Percentiles rank a stretch among this genome's conserved stretches.
Evolutionary conservation across 2,113 vertebrate genomes (phyloP).

Genomic region (Triplophysa tibetana): DNA sequence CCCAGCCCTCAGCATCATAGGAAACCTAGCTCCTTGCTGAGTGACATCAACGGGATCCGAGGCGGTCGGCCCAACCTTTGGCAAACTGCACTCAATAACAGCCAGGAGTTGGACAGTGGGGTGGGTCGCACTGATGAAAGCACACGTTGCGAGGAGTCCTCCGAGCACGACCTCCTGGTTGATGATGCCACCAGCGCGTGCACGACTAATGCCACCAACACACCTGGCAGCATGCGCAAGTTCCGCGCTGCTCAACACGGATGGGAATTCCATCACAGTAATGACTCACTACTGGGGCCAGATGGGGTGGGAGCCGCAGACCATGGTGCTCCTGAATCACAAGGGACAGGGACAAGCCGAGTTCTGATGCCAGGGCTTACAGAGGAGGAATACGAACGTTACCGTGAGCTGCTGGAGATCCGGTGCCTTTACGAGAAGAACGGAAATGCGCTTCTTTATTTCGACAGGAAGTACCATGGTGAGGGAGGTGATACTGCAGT

Average conservation of each 20-base stretch:
- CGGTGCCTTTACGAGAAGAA: conserved; percentile 79
- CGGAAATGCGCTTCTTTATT: conserved; percentile 31
- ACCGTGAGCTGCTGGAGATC: conserved; percentile 82
- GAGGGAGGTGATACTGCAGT: conserved; percentile 37
- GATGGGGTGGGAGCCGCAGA: conserved; percentile 57
- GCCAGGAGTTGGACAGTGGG: conserved; percentile 86
- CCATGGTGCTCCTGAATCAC: conserved; percentile 45
- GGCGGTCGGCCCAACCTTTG: conserved; percentile 38
- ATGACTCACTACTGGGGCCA: conserved; percentile 71
- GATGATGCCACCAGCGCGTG: conserved; percentile 78
- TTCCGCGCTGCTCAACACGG: conserved; percentile 66
- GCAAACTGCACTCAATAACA: conserved; percentile 68
- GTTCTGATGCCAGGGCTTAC: conserved; percentile 78
- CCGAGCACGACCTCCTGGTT: conserved; percentile 80
- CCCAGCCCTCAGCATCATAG: conserved; percentile 43
- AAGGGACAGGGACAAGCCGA: conserved; percentile 54
- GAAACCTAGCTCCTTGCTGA: conserved; percentile 8
- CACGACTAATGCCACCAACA: conserved; percentile 74
- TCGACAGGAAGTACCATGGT: background rate
- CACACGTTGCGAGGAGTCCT: conserved; percentile 84
- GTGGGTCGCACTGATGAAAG: conserved; percentile 85
- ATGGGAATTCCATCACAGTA: conserved; percentile 76
- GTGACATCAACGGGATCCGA: conserved; percentile 22
- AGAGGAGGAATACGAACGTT: conserved; percentile 79
- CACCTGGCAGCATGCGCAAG: conserved; percentile 75